Evolutionary conservation across 1,140 invertebrate genomes (phyloP).

Genomic region (Bathynomus jamesi): DNA sequence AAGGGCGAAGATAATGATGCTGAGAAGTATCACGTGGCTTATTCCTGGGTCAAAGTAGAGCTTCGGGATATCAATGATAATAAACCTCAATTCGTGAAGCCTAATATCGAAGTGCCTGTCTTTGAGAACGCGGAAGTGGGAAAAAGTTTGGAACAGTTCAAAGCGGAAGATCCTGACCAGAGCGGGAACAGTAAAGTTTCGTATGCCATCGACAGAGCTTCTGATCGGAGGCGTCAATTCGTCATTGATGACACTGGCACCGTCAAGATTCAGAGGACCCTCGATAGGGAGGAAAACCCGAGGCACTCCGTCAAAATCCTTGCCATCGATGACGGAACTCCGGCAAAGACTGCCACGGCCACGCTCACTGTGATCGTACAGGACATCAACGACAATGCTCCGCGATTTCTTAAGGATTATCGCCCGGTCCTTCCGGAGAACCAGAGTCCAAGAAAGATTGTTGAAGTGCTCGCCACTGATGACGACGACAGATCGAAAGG

Average conservation of each 20-base stretch:
- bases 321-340: constrained; percentile 88
- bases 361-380: constrained; percentile 89
- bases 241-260: constrained; percentile 85
- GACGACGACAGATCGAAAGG: constrained; percentile 88
- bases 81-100: constrained; percentile 82
- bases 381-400: constrained; percentile 88
- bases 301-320: constrained; percentile 90
- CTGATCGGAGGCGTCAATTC: constrained; percentile 84
- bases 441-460: constrained; percentile 75
- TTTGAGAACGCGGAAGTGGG: constrained; percentile 83
- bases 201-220: constrained; percentile 81
- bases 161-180: constrained; percentile 88
- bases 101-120: constrained; percentile 82
- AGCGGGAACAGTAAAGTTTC: constrained; percentile 81
- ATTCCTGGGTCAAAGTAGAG: constrained; percentile 89
- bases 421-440: constrained; percentile 85
- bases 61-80: constrained; percentile 91
- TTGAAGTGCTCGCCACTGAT: constrained; percentile 88
- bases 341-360: constrained; percentile 88
- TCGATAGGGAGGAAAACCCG: constrained; percentile 80
- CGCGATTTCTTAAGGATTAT: constrained; percentile 63
- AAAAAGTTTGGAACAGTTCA: constrained; percentile 83
- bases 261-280: constrained; percentile 48
- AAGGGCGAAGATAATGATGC: constrained; percentile 87
- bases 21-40: constrained; percentile 89